Base-by-base conservation (phyloP, 2,113 vertebrate species). In the Meles meles region DNA sequence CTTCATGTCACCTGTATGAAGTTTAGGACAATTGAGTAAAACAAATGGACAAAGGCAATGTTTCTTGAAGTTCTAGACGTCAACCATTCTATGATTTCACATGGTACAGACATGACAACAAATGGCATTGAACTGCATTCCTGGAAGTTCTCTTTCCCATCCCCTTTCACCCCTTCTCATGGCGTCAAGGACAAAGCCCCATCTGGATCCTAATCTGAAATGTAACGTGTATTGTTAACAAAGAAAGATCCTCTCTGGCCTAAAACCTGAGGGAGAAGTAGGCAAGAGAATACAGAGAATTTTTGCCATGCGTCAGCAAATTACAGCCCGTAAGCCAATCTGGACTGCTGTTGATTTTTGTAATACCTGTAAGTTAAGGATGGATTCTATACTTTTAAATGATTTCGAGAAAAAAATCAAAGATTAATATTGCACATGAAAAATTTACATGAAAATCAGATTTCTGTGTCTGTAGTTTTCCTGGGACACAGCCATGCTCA, bases 371-470 rank as follows among this genome's bases (percentile, higher is more conserved):
- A 31, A 88, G 44, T 59, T 88, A 67, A 65, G 44, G 65, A 76
- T 3, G 8, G 13, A 55, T 84, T 92, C 17, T 82, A 7, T 31
- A 34, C 83, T 86, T 83, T 49, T 23, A 76, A 92, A 74, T 57
- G 39, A 11, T 31, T 67, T 27, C 5, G 0, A n/a, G n/a, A 0
- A 3, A 10, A 9, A 31, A 29, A 79, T 3, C 34, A 59, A 42
- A 52, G 57, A 94, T 18, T 21, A 81, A 0, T 71, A 88, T 72
- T 86, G 71, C 44, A 83, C 3, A 85, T n/a, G 6, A 55, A 87
- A 71, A 72, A 92, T n/a, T 42, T 14, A 65, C 31, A 65, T 63
- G 39, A 61, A 86, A 89, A 34, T 69, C 71, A 13, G 81, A 82
- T 55, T 86, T 96, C 12, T 11, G 1, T 67, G 14, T 37, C 65